These are phyloP conservation scores for Emmelina monodactyla DNA, from an alignment of 2,888 invertebrate species.

Conservation along the genomic window DNA sequence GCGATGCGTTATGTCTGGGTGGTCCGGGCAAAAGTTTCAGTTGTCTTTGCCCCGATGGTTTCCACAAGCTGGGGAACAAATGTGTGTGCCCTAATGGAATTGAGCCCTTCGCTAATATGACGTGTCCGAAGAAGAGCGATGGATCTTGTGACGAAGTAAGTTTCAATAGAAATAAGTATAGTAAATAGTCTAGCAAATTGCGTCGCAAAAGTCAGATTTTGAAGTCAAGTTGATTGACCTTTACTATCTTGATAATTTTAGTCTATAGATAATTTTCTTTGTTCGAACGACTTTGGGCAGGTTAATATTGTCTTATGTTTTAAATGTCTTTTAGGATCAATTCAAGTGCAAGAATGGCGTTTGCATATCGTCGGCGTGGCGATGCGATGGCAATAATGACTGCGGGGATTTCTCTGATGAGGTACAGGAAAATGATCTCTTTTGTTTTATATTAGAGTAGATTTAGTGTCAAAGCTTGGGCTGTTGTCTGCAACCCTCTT, in stretches of 20 bases:
- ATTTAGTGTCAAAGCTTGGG: no score
- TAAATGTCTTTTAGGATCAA: conserved; percentile 49
- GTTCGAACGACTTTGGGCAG: no score
- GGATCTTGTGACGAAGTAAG: conserved; percentile 64
- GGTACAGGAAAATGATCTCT: no score
- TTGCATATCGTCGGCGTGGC: conserved; percentile 73
- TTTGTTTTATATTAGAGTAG: no score
- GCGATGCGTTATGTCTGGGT: conserved; percentile 81
- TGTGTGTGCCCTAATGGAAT: conserved; percentile 81
- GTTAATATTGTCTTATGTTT: no score
- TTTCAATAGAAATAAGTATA: conserved; percentile 12
- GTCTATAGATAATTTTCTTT: no score
- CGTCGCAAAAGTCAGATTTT: no score
- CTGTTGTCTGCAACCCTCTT: no score
- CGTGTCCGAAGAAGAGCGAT: conserved; percentile 69
- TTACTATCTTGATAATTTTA: no score
- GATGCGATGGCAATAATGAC: conserved; percentile 80
- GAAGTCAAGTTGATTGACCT: no score
- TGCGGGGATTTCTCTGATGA: conserved; percentile 79
- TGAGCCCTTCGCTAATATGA: conserved; percentile 70
- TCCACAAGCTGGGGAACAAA: conserved; percentile 57
- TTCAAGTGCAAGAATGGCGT: conserved; percentile 76
- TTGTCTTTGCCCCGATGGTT: conserved; percentile 85
- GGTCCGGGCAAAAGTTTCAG: conserved; percentile 71
- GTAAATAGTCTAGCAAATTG: no score